A percentile compares a stretch with the other conserved stretches of the same genome.
phyloP scores from a whole-genome alignment of 2,888 invertebrate genomes.

The Diarsia brunnea region DNA sequence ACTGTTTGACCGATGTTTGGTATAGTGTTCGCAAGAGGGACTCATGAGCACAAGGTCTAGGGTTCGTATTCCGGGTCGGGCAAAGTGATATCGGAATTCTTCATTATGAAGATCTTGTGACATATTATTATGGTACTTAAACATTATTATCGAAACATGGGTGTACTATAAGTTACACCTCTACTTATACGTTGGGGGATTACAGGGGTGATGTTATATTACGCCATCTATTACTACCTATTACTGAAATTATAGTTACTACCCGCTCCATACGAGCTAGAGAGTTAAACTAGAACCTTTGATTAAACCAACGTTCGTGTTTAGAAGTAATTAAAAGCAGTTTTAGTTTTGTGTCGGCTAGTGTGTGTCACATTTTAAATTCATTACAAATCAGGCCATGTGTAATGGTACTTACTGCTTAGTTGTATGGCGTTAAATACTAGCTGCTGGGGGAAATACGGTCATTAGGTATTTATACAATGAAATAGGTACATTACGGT shows the following conservation, averaged over 20 bases:
- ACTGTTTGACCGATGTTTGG: neutral
- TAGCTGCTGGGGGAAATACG: neutral
- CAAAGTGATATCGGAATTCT: neutral
- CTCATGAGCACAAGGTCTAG: neutral
- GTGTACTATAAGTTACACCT: neutral
- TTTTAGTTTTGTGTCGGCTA: slow-evolving; percentile 46
- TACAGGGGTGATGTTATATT: neutral
- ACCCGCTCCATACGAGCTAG: slow-evolving; percentile 1
- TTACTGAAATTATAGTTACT: neutral
- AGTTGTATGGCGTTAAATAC: slow-evolving; percentile 20
- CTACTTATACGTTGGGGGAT: neutral
- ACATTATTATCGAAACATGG: neutral
- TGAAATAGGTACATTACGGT: neutral
- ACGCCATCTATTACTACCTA: neutral
- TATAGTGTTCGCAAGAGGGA: neutral
- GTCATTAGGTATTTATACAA: slow-evolving; percentile 26
- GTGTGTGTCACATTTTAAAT: slow-evolving; percentile 58
- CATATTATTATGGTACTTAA: neutral
- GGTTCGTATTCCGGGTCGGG: neutral
- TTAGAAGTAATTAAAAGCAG: slow-evolving; percentile 51
- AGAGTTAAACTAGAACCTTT: slow-evolving; percentile 41
- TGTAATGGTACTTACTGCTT: slow-evolving; percentile 23
- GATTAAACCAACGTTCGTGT: slow-evolving; percentile 50
- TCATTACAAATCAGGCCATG: slow-evolving; percentile 56
- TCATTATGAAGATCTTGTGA: neutral